Evolutionary conservation across 1,140 invertebrate species (phyloP).

Genomic region (Psilanteris sp.): DNA sequence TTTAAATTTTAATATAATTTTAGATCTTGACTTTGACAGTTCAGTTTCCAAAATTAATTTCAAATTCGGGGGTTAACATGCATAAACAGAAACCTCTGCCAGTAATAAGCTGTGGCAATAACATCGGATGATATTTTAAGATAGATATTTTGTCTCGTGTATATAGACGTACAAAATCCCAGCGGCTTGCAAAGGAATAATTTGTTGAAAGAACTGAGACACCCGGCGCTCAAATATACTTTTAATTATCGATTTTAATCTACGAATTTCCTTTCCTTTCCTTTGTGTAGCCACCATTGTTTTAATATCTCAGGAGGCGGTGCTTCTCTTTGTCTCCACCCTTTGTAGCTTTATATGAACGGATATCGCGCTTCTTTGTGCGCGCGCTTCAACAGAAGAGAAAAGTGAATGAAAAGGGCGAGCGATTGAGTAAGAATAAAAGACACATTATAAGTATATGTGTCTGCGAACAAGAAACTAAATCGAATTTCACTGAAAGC

Average conservation of each 20-base stretch:
- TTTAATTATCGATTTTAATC: constrained; percentile 74
- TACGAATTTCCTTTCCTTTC: constrained; percentile 73
- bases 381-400: constrained; percentile 61
- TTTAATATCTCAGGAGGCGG: constrained; percentile 78
- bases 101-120: too few species aligned
- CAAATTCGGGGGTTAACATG: too few species aligned
- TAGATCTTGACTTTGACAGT: too few species aligned
- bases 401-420: constrained; percentile 56
- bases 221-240: constrained; percentile 30
- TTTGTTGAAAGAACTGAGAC: not conserved
- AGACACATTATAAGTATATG: constrained; percentile 30
- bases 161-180: too few species aligned
- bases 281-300: constrained; percentile 77
- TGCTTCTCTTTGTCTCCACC: constrained; percentile 79
- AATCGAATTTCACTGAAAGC: constrained; percentile 12
- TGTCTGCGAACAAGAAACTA: not conserved
- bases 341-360: constrained; percentile 76
- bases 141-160: too few species aligned
- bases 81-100: too few species aligned
- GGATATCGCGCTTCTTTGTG: constrained; percentile 72
- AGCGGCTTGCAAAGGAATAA: too few species aligned
- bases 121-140: too few species aligned
- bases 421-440: constrained; percentile 48
- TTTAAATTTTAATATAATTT: too few species aligned
- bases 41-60: too few species aligned